Evolutionary conservation across 2,888 invertebrate genomes (phyloP), one percentile per base, ranked within the genome.

Genomic region (Hypena proboscidalis): DNA sequence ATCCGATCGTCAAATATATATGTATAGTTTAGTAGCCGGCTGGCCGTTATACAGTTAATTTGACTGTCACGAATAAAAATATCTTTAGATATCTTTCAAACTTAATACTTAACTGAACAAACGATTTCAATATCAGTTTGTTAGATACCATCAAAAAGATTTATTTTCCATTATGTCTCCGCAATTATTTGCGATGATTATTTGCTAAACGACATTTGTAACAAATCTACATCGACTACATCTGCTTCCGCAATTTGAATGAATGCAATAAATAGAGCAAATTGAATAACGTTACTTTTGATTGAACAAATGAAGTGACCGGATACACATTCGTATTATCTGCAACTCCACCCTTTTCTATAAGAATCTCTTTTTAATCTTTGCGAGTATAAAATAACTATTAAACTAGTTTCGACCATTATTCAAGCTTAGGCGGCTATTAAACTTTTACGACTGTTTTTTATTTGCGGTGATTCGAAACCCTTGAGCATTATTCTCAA

Each of bases 401-500:
- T 5, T n/a, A 29, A 34, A 39, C 29, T 35, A 22, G 37, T 34
- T 36, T 26, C 8, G 35, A 39, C 27, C 9, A 35, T 43, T 35
- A 47, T 22, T 36, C 20, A 33, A 33, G 26, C 31, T 11, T 19
- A 10, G 10, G 27, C 11, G n/a, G 21, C 25, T 33, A 33, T 38
- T 44, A 33, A 29, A 33, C 7, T 33, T 38, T 38, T 44, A 44
- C 34, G 33, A 36, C 7, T n/a, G 3, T 11, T 25, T 17, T 33
- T 39, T 36, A 37, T 40, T 40, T 20, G 15, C n/a, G 17, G 15
- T 32, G 20, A 5, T 23, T 15, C 19, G 21, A 20, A 42, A 34
- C 10, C 9, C 23, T 1, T 4, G 19, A 29, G 14, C 15, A 60
- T 67, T 62, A 60, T 58, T 72, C 61, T 53, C 62, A 64, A 70